Evolutionary conservation across 2,888 invertebrate genomes (phyloP), one percentile per base, ranked within the genome.

Genomic region (Drosophila eohydei): DNA sequence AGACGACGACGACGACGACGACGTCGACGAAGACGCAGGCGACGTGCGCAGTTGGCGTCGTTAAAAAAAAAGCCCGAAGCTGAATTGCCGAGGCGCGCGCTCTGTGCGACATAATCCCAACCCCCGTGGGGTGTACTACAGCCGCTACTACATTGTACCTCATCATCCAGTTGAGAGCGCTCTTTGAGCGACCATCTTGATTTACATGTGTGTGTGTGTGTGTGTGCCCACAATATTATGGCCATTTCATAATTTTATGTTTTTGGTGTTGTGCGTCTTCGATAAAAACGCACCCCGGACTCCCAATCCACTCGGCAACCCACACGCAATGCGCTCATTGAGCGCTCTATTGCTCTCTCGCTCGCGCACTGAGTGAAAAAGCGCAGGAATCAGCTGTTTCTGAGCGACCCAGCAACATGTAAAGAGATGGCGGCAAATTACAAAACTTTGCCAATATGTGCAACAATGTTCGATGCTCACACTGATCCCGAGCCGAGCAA

Each of bases 161-260:
- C 56, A 63, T 44, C 44, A 48, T 55, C 58, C 60, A 48, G 72
- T 51, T 41, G 46, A 51, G 64, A 36, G 26, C n/a, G 40, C 61
- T 28, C 56, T 40, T 74, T 74, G 75, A 76, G 80, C 43, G 50
- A 61, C 38, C 41, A 59, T 28, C 55, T 61, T 55, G 34, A 75
- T 75, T 76, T 68, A 36, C 64, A 40, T 58, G 40, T 62, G 51
- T 52, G 38, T 36, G 40, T 43, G 32, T 50, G 46, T 36, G 40
- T 14, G 51, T 28, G 56, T 58, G 46, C 40, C 80, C 74, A 43
- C 69, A 75, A 64, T 64, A 75, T 70, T 69, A 75, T 76, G 64
- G 71, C 46, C 64, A 80, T 76, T 75, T 76, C 76, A 76, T 76
- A 76, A 76, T 79, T 65, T 59, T 38, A 43, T 60, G 80, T 38